Evolutionary conservation across 1,140 invertebrate species (phyloP), one percentile per base, ranked within the genome.

Genomic region (Neuroterus valhalla): DNA sequence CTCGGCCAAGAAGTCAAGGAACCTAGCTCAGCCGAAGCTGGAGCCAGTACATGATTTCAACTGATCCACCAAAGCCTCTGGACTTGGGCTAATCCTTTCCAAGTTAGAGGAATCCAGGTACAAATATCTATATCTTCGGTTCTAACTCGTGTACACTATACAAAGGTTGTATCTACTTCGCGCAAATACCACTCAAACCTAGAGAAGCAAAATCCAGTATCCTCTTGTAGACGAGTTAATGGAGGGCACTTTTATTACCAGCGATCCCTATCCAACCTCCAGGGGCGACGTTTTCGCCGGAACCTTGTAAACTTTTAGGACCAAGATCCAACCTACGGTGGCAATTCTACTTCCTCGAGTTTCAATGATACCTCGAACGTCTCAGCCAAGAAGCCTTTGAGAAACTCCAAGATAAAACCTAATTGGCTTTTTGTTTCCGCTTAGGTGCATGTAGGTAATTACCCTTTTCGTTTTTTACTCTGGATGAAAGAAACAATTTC

Each of bases 11-110:
- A 81, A 86, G 81, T 77, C 81, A 80, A 84, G 71, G 73, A 81
- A 77, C 76, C 74, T 72, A 68, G 74, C 70, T 70, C 26, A 72
- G 76, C 75, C 75, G 71, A 74, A 70, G 74, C 76, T 77, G 31
- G 46, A 81, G 74, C 82, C 78, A 78, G 78, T 84, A 86, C 85
- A 86, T 83, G 82, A 85, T 83, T 84, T 82, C 77, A 76, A 84
- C 82, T 81, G 81, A 86, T 85, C 83, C 74, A 69, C 80, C 71
- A 86, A 86, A 86, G 82, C 82, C 73, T 76, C 81, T 75, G 80
- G 77, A 84, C 80, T 81, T 78, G 78, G 78, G 83, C 81, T 86
- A 86, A 86, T 86, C 78, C 78, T 72, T 77, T 78, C 75, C 70
- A 77, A 72, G 48, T 45, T 38, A 31, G 50, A 21, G 62, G 21